phyloP scores from a whole-genome alignment of 2,113 vertebrate species.

The Cnemophilus loriae region DNA sequence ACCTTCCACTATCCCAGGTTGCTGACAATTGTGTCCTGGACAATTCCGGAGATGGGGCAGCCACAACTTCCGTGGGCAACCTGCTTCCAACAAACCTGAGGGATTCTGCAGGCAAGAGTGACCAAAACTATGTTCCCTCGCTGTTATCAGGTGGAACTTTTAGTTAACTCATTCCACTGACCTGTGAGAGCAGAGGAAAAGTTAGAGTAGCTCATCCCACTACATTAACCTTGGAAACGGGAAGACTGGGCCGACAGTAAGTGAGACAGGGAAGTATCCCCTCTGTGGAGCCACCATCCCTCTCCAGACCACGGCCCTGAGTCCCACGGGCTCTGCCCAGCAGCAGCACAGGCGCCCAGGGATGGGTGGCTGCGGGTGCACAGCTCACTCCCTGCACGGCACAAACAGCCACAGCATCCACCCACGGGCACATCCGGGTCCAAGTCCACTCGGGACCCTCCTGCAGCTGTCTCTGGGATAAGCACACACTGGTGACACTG shows the following conservation, averaged over 20 bases:
- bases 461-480: background rate
- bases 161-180: background rate
- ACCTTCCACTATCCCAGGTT: rapidly evolving
- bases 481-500: rapidly evolving
- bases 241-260: rapidly evolving
- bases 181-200: background rate
- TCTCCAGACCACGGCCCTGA: rapidly evolving
- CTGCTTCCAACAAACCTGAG: background rate
- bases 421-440: rapidly evolving
- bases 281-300: rapidly evolving
- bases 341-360: rapidly evolving
- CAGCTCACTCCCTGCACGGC: rapidly evolving
- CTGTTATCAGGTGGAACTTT: rapidly evolving
- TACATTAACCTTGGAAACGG: background rate
- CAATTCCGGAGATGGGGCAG: background rate
- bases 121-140: rapidly evolving
- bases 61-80: rapidly evolving
- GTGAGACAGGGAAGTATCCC: rapidly evolving
- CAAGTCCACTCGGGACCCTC: rapidly evolving
- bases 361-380: rapidly evolving
- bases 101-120: background rate
- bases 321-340: rapidly evolving
- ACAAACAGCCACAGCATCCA: rapidly evolving
- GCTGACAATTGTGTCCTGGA: background rate
- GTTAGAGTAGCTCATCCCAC: rapidly evolving